Conservation (phyloP, 2,113 vertebrate genomes). For the Carettochelys insculpta region DNA sequence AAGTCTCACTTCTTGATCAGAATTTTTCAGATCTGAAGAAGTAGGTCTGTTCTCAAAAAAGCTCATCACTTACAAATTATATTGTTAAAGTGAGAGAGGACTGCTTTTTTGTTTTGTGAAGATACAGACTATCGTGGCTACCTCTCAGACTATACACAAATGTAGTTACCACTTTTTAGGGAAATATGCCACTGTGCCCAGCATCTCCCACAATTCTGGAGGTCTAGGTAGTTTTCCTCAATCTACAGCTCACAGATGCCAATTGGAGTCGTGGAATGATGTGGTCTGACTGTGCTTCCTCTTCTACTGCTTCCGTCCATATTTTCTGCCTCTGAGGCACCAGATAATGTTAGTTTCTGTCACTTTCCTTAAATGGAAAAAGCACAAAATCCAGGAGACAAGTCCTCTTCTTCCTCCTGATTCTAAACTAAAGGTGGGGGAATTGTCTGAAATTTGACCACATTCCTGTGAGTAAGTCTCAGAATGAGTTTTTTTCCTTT, state of each 20-base stretch:
- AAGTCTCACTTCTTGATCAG: no score
- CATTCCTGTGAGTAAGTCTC: not conserved
- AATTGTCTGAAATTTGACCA: not conserved
- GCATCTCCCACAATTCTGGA: not conserved
- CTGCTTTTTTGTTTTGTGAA: no score
- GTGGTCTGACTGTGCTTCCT: not conserved
- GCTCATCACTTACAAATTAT: no score
- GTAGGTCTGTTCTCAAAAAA: no score
- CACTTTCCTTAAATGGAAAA: not conserved
- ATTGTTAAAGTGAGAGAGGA: no score
- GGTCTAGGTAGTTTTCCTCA: not conserved
- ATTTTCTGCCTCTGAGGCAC: not conserved
- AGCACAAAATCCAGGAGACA: not conserved
- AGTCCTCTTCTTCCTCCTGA: not conserved
- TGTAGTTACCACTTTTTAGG: rapidly evolving
- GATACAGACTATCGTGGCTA: no score
- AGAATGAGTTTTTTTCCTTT: not conserved
- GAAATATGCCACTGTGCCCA: not conserved
- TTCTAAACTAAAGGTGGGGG: not conserved
- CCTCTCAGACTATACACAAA: no score
- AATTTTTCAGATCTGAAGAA: no score
- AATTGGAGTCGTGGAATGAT: not conserved
- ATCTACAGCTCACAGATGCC: not conserved
- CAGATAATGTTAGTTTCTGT: not conserved
- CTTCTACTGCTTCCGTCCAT: not conserved